phyloP scores from a whole-genome alignment of 2,888 invertebrate genomes.

The Allophyes oxyacanthae region DNA sequence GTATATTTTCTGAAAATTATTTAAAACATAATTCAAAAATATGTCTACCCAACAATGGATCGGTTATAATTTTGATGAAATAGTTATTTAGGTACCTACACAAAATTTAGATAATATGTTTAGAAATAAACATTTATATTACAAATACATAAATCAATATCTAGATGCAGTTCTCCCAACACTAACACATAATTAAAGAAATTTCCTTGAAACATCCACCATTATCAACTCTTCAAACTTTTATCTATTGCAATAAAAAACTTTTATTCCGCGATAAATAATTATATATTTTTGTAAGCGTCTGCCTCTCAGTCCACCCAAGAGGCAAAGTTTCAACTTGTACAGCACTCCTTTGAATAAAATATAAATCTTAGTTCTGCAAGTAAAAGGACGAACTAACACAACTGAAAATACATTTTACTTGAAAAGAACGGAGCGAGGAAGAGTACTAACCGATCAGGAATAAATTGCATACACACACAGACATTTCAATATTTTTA shows the following conservation, averaged over 20 bases:
- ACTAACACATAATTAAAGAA: too few species aligned
- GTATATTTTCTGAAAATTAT: too few species aligned
- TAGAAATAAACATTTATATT: too few species aligned
- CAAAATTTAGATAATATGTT: too few species aligned
- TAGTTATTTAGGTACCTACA: too few species aligned
- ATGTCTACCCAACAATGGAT: too few species aligned
- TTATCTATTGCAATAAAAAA: slow-evolving; percentile 16
- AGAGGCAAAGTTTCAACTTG: slow-evolving; percentile 46
- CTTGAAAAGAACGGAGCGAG: slow-evolving; percentile 24
- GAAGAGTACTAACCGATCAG: slow-evolving; percentile 21
- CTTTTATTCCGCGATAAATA: slow-evolving; percentile 25
- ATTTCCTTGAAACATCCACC: too few species aligned
- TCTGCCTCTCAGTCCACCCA: slow-evolving; percentile 37
- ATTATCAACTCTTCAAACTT: too few species aligned
- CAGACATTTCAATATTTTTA: slow-evolving; percentile 29
- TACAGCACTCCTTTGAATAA: slow-evolving; percentile 51
- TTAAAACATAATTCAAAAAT: too few species aligned
- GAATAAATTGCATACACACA: slow-evolving; percentile 32
- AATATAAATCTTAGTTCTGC: slow-evolving; percentile 56
- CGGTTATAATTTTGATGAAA: too few species aligned
- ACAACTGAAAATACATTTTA: slow-evolving; percentile 51
- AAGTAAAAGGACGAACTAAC: slow-evolving; percentile 34
- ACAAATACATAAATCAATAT: too few species aligned
- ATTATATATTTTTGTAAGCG: slow-evolving; percentile 43
- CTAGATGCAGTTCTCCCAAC: too few species aligned